These are phyloP conservation scores for Sympetrum striolatum DNA, from an alignment of 2,888 invertebrate genomes.

Conservation along the genomic window DNA sequence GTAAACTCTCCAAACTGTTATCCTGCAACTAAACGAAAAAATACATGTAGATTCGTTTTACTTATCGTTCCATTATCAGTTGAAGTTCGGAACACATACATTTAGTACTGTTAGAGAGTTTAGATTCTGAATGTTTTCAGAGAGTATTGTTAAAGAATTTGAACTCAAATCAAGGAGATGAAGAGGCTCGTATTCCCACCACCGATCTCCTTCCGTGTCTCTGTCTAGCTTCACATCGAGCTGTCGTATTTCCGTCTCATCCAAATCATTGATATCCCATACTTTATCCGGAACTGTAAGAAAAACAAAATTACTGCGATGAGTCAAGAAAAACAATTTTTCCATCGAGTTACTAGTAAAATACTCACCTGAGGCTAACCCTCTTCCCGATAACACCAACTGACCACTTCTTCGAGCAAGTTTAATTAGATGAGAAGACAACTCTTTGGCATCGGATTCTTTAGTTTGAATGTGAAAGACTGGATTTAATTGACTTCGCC, in stretches of 20 bases:
- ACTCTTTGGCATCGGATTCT: conserved; percentile 71
- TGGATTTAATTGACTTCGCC: conserved; percentile 57
- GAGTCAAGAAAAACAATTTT: too few relatives aligned
- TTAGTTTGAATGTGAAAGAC: conserved; percentile 77
- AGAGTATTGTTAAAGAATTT: conserved; percentile 71
- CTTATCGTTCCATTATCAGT: conserved; percentile 23
- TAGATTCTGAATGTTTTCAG: conserved; percentile 70
- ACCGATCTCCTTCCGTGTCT: conserved; percentile 67
- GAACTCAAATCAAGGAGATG: conserved; percentile 79
- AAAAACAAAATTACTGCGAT: not conserved
- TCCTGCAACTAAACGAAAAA: conserved; percentile 74
- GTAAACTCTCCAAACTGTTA: conserved; percentile 76
- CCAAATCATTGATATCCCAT: conserved; percentile 59
- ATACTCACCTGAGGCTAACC: conserved; percentile 71
- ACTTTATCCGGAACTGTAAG: conserved; percentile 57
- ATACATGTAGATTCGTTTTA: conserved; percentile 50
- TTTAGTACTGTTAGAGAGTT: conserved; percentile 73
- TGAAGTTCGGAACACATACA: conserved; percentile 61
- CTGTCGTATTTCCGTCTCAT: conserved; percentile 56
- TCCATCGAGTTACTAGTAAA: conserved; percentile 46
- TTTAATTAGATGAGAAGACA: conserved; percentile 76
- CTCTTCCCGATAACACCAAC: conserved; percentile 78
- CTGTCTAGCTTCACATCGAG: conserved; percentile 52
- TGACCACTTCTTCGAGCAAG: conserved; percentile 81
- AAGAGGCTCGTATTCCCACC: conserved; percentile 86